Evolutionary conservation across 2,797 vertebrate genomes (phyloP).

Genomic region (Myotis myotis): DNA sequence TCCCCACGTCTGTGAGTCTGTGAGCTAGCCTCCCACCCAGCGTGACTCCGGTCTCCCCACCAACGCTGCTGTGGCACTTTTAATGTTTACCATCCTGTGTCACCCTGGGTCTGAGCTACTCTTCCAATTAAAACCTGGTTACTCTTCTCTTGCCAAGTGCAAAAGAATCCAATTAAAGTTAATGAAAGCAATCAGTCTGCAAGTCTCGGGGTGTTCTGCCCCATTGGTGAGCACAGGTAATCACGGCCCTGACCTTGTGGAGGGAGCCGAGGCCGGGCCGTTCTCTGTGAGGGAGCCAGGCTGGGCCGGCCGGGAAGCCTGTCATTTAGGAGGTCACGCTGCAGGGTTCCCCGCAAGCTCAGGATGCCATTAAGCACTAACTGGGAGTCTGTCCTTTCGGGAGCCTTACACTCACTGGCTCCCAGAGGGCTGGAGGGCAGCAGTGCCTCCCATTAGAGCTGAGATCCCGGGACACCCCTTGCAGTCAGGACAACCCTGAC

Average conservation of each 20-base stretch:
- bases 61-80: slow-evolving; percentile 71
- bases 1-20: background rate
- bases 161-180: slow-evolving; percentile 84
- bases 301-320: background rate
- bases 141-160: slow-evolving; percentile 79
- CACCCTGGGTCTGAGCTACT: slow-evolving; percentile 73
- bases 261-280: slow-evolving; percentile 63
- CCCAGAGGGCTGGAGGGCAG: background rate
- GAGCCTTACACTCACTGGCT: slow-evolving; percentile 68
- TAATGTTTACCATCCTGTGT: slow-evolving; percentile 77
- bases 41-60: slow-evolving; percentile 72
- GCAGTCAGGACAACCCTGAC: background rate
- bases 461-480: background rate
- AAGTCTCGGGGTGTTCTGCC: slow-evolving; percentile 73
- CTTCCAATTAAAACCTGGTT: slow-evolving; percentile 79
- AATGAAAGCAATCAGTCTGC: slow-evolving; percentile 84
- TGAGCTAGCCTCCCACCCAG: slow-evolving; percentile 48
- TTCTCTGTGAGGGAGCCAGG: slow-evolving; percentile 80
- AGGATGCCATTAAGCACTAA: slow-evolving; percentile 72
- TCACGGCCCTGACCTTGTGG: slow-evolving; percentile 72
- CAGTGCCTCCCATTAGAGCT: background rate
- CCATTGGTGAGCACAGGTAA: slow-evolving; percentile 77
- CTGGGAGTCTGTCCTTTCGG: slow-evolving; percentile 59
- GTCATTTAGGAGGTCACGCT: slow-evolving; percentile 1
- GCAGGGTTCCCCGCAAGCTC: slow-evolving; percentile 58